These are phyloP conservation scores for Mastacembelus armatus DNA, from an alignment of 2,797 vertebrate species.

Conservation along the genomic window DNA sequence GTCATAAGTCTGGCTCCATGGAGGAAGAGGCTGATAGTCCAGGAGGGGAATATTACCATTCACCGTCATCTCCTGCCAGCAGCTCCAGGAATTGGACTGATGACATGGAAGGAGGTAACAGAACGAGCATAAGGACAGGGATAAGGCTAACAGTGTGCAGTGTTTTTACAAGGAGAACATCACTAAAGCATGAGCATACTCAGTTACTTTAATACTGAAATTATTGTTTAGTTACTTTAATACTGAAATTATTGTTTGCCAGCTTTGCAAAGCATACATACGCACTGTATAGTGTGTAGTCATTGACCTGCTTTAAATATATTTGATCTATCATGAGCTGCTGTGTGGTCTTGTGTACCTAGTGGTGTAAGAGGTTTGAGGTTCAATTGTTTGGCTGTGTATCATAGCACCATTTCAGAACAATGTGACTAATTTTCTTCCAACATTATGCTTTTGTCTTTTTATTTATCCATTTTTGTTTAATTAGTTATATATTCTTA, in stretches of 20 bases:
- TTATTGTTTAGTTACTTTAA: no score
- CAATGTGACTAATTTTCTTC: background rate
- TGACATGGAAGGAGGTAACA: slow-evolving; percentile 96
- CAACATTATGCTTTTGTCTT: background rate
- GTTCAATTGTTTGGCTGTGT: background rate
- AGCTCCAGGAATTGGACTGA: slow-evolving; percentile 98
- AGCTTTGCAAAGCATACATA: no score
- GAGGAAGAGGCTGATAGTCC: slow-evolving; percentile 98
- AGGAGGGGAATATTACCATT: slow-evolving; percentile 95
- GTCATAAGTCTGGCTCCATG: slow-evolving; percentile 97
- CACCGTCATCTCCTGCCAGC: slow-evolving; percentile 94
- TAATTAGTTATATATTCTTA: background rate
- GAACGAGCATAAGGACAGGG: background rate
- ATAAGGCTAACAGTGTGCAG: background rate
- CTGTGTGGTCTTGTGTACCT: no score
- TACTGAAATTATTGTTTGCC: no score
- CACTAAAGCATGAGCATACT: background rate
- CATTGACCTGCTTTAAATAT: background rate
- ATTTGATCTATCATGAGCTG: no score
- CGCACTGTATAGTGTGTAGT: background rate
- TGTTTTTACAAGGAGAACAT: background rate
- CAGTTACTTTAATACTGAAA: no score
- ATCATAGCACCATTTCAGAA: background rate
- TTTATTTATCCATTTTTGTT: background rate
- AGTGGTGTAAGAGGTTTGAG: background rate